These are phyloP conservation scores for Latrodectus elegans DNA, from an alignment of 2,888 invertebrate genomes.

Conservation along the genomic window DNA sequence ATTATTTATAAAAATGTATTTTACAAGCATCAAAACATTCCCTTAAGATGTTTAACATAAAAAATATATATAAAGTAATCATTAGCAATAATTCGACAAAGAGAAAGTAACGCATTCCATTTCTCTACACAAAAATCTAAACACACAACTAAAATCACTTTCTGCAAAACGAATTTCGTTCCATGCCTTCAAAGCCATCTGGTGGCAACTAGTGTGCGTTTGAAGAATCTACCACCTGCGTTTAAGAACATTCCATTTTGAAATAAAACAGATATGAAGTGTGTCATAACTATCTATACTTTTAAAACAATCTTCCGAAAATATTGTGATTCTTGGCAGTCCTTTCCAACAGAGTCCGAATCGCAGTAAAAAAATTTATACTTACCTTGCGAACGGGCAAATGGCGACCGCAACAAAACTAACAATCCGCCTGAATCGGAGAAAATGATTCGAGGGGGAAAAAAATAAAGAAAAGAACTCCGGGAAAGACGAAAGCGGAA, in stretches of 20 bases:
- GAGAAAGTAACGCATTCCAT: too few species aligned
- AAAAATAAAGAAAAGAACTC: conserved; percentile 53
- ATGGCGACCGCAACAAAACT: conserved; percentile 42
- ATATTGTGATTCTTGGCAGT: background rate
- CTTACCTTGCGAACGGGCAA: conserved; percentile 36
- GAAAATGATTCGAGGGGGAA: conserved; percentile 48
- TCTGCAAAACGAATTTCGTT: background rate
- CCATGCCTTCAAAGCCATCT: background rate
- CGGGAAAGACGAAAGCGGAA: conserved; percentile 68
- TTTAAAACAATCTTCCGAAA: background rate
- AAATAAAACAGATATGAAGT: background rate
- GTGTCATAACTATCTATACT: background rate
- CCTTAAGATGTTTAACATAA: too few species aligned
- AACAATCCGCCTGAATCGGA: conserved; percentile 29
- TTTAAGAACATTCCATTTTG: background rate
- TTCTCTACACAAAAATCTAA: too few species aligned
- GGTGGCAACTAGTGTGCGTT: background rate
- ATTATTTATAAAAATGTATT: too few species aligned
- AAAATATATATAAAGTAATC: too few species aligned
- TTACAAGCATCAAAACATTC: too few species aligned
- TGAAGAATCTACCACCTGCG: conserved; percentile 9
- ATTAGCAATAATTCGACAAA: too few species aligned
- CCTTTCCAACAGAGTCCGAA: background rate
- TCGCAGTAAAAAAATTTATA: conserved; percentile 1
- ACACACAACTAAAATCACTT: background rate